Base-by-base conservation (phyloP, 2,888 invertebrate genomes). In the Pyrochroa serraticornis region DNA sequence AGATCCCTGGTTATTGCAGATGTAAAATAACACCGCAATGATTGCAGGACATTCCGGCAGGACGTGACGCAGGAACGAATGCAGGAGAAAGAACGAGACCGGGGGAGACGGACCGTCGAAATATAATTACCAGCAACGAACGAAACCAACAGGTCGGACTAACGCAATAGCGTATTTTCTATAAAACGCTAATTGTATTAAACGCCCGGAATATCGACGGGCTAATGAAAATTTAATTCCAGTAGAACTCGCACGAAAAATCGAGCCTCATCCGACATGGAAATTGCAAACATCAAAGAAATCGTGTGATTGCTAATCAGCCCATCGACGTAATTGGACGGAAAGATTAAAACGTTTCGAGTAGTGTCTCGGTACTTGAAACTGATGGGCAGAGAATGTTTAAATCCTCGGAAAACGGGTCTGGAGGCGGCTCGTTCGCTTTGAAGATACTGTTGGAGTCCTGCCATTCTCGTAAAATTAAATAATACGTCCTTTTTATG, bases 191-290 rank as follows among this genome's bases (percentile, higher is more conserved):
- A 76, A 77, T 77, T 76, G 74, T 71, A 77, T 76, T 75, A 75
- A 74, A 72, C 71, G 71, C 67, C 66, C 70, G 68, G 70, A 71
- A 75, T 76, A 77, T 77, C 74, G 77, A 76, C 77, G 71, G 74
- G 74, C 74, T 76, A 76, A 77, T 77, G 75, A 75, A 77, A 77
- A 77, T 75, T 75, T 75, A 73, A 77, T 76, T 76, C 73, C 22
- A 22, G 22, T 5, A 22, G 22, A 61, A 66, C 67, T 64, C 67
- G 70, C 69, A 69, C 68, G 71, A 74, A 74, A 74, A 74, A 72
- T 74, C 70, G 69, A 69, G 71, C 71, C 68, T 65, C 66, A 66
- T 67, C 70, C 63, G 63, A 66, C 69, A 68, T 70, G 71, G 68
- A 70, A 70, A 71, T 69, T 63, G 63, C 55, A 66, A 63, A 70